Evolutionary conservation across 2,113 vertebrate genomes (phyloP).

Genomic region (Paratilapia polleni): DNA sequence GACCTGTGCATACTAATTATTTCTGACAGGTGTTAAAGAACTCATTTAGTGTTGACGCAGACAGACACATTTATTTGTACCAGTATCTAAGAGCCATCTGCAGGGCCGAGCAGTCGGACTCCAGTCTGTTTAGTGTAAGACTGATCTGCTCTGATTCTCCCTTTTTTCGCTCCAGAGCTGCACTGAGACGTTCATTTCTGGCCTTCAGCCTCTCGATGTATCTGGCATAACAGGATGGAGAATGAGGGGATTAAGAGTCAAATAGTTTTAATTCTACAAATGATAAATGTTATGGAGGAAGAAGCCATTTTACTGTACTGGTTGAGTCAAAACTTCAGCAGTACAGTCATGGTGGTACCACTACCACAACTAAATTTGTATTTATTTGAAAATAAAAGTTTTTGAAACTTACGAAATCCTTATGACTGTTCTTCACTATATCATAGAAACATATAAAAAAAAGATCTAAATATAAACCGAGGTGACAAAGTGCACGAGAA

Average conservation of each 20-base stretch:
- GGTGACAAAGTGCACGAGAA: too few relatives aligned
- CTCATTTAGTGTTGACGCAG: background rate
- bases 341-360: too few relatives aligned
- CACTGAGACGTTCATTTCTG: slow-evolving; percentile 84
- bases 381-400: too few relatives aligned
- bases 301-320: background rate
- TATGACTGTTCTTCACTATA: too few relatives aligned
- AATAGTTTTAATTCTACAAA: background rate
- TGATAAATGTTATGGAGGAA: background rate
- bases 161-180: slow-evolving; percentile 83
- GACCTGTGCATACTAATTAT: background rate
- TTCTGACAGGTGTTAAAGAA: background rate
- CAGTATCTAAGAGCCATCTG: slow-evolving; percentile 85
- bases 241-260: background rate
- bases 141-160: slow-evolving; percentile 83
- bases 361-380: too few relatives aligned
- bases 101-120: slow-evolving; percentile 85
- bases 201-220: slow-evolving; percentile 83
- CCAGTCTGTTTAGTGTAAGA: slow-evolving; percentile 80
- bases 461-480: too few relatives aligned
- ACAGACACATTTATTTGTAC: slow-evolving; percentile 67
- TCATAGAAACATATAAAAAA: too few relatives aligned
- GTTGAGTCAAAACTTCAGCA: background rate
- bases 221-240: slow-evolving; percentile 63
- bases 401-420: too few relatives aligned